A percentile compares a stretch with the other conserved stretches of the same genome.
Evolutionary conservation across 2,888 invertebrate species (phyloP).

Genomic region (Cyclophora albipunctata): DNA sequence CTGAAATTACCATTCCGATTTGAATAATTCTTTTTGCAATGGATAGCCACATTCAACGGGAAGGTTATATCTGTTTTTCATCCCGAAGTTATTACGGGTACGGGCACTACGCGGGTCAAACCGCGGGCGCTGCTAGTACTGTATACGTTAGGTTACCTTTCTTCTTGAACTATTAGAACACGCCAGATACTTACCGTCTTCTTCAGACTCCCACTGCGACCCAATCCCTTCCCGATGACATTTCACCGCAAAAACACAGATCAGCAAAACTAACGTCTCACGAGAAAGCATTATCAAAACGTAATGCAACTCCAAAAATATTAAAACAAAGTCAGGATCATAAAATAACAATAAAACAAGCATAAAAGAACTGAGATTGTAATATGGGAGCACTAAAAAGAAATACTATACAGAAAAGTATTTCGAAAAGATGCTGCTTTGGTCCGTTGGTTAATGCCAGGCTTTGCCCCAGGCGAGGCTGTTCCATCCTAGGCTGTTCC

Average conservation of each 20-base stretch:
- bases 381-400: slow-evolving; percentile 13
- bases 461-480: slow-evolving; percentile 21
- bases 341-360: slow-evolving; percentile 6
- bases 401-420: slow-evolving; percentile 11
- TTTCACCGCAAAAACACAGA: too few species aligned
- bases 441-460: slow-evolving; percentile 15
- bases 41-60: too few species aligned
- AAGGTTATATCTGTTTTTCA: too few species aligned
- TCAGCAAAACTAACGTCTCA: background rate
- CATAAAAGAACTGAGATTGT: slow-evolving; percentile 4
- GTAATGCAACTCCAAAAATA: background rate
- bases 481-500: too few species aligned
- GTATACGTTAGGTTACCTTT: too few species aligned
- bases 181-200: background rate
- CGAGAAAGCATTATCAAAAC: slow-evolving; percentile 5
- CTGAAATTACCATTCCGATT: too few species aligned
- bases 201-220: background rate
- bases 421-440: slow-evolving; percentile 7
- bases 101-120: too few species aligned
- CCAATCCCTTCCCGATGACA: too few species aligned
- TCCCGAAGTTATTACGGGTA: too few species aligned
- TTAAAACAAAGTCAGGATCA: background rate
- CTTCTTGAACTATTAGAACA: background rate
- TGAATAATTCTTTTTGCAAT: too few species aligned
- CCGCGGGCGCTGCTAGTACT: too few species aligned